Base-by-base conservation (phyloP, 23 tunicate species). In the Halocynthia roretzi region DNA sequence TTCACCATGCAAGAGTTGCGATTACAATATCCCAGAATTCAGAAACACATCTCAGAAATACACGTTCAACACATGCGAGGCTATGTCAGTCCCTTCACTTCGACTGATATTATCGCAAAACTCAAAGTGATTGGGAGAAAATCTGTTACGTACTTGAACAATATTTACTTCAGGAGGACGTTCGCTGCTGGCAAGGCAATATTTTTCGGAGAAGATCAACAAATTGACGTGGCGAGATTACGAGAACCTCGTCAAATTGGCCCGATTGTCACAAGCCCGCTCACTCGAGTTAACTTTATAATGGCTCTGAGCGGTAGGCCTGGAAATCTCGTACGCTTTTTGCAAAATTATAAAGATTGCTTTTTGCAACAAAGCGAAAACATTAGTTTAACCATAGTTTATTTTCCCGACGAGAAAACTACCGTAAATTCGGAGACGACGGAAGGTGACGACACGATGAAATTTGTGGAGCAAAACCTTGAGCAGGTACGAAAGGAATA, bases 11-110 rank as follows among this genome's bases (percentile, higher is more conserved):
- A 53, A 54, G 78, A 74, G 15, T 54, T 74, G 49, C 78, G 78
- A 12, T 19, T 50, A 53, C 20, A 54, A 18, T 74, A 48, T 54
- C 21, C 50, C 1, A 64, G 31, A 11, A 8, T 74, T 22, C 62
- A 22, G 20, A 22, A 62, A 15, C 78, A 74, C 78, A 56, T 74
- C 56, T 44, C 55, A 54, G 78, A 74, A 74, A 74, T 74, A 74
- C 23, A 22, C 10, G 56, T 74, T 7, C 15, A 62, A 0, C 12
- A 74, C 23, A 74, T 54, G 62, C 55, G 78, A 5, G 55, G 56
- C 56, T 56, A 48, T 5, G 78, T 74, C 22, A 74, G 56, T 18
- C 78, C 78, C 20, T 53, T 74, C 2, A 74, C 78, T 8, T 74
- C 78, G 10, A 64, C 56, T 8, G 78, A 74, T 48, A 74, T 74